A percentile compares a stretch with the other conserved stretches of the same genome.
phyloP scores from a whole-genome alignment of 1,140 invertebrate genomes.

The Coelopa frigida region DNA sequence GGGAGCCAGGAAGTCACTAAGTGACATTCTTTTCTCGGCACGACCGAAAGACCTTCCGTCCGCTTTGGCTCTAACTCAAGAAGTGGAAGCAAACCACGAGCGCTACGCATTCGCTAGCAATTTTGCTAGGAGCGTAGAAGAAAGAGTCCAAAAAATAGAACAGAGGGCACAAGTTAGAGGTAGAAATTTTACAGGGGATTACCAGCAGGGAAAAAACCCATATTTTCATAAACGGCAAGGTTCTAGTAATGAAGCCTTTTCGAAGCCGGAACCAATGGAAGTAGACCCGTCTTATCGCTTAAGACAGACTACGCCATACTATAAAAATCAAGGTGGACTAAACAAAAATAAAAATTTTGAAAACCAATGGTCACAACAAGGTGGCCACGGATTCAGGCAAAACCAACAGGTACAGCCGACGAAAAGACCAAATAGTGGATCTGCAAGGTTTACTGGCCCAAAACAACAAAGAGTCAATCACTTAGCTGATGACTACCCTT shows the following conservation, averaged over 20 bases:
- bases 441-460: neutral
- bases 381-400: neutral
- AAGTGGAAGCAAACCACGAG: constrained; percentile 17
- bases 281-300: no score
- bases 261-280: neutral
- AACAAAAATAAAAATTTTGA: no score
- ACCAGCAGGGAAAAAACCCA: constrained; percentile 3
- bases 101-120: constrained; percentile 15
- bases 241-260: neutral
- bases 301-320: no score
- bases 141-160: constrained; percentile 7
- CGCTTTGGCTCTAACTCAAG: constrained; percentile 18
- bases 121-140: constrained; percentile 13
- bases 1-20: constrained; percentile 9
- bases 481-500: no score
- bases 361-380: constrained; percentile 2
- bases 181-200: no score
- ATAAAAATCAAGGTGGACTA: no score
- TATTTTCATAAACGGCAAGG: constrained; percentile 6
- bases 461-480: no score
- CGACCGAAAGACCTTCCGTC: constrained; percentile 15
- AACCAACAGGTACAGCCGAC: neutral
- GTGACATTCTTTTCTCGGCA: constrained; percentile 14
- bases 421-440: constrained; percentile 4
- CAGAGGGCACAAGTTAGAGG: neutral